Evolutionary conservation across 2,113 vertebrate species (phyloP), one percentile per base, ranked within the genome.

Genomic region (Neolamprologus kungweensis): DNA sequence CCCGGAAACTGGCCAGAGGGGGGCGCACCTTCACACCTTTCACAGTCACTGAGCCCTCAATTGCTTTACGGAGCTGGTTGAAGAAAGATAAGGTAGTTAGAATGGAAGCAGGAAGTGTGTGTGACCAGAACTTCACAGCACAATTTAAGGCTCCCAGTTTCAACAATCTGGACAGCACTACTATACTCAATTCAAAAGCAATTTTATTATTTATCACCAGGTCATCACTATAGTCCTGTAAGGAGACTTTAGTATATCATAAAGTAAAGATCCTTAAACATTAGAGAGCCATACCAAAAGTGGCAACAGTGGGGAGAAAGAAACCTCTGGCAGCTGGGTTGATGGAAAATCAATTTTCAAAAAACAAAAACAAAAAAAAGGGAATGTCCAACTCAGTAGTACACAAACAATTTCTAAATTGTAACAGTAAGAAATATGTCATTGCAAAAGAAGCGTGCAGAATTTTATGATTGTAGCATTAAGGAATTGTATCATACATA

Each of bases 1-100:
- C 97, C 1, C 98, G 96, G 97, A 99, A 99, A 90, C 98, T 99
- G 93, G 99, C 98, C 11, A 99, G 97, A 0, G 99, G 98, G 0
- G 98, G 99, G 47, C 98, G 97, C 51, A 99, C 97, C 90, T 99
- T 99, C 89, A 97, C 98, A 0, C 98, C 99, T 87, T 99, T 99
- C 85, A 97, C 97, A 0, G 97, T 99, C 94, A 99, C 96, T 0
- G 99, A 99, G 84, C 99, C 98, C 93, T 99, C 99, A 2, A 99
- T 99, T 81, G 98, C 99, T 88, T 99, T 99, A 26, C 98, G 98
- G 83, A 99, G 96, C 99, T 99, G 80, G 57, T 81, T 4, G 60
- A 82, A 84, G 21, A 81, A 28, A 82, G 37, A 87, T 7, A 35
- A 75, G 14, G 33, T 11, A 9, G 82, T 91, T 82, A 86, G 40